Conservation (phyloP, 1,140 invertebrate genomes). For the Eciton burchellii region DNA sequence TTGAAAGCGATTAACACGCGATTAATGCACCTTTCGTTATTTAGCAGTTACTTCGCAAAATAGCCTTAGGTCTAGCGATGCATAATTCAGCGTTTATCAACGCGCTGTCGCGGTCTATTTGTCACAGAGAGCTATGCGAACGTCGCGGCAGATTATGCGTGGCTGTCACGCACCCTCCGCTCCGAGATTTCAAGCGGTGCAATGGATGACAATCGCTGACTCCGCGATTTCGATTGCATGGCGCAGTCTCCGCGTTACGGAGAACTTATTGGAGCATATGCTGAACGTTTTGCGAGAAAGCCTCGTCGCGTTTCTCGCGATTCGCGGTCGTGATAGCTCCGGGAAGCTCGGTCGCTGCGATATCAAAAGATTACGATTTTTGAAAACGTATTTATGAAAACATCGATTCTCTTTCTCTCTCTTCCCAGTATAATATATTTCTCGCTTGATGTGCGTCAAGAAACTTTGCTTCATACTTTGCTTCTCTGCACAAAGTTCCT, state of each 20-base stretch:
- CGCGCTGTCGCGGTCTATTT: slow-evolving; percentile 61
- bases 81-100: slow-evolving; percentile 67
- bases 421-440: no score
- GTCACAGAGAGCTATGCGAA: slow-evolving; percentile 56
- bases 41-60: slow-evolving; percentile 38
- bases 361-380: neutral
- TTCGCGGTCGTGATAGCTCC: neutral
- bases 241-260: slow-evolving; percentile 24
- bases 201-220: slow-evolving; percentile 65
- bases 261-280: slow-evolving; percentile 33
- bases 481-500: neutral
- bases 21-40: slow-evolving; percentile 31
- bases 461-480: neutral
- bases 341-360: neutral
- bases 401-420: neutral
- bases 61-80: slow-evolving; percentile 44
- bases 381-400: neutral
- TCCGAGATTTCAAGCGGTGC: slow-evolving; percentile 59
- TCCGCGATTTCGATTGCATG: slow-evolving; percentile 65
- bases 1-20: slow-evolving; percentile 7
- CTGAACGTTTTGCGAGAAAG: slow-evolving; percentile 24
- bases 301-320: neutral
- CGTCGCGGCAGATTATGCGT: slow-evolving; percentile 64
- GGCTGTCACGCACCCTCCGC: slow-evolving; percentile 54
- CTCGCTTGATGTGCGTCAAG: neutral